Evolutionary conservation across 2,113 vertebrate genomes (phyloP).

Genomic region (Poeciliopsis occidentalis): DNA sequence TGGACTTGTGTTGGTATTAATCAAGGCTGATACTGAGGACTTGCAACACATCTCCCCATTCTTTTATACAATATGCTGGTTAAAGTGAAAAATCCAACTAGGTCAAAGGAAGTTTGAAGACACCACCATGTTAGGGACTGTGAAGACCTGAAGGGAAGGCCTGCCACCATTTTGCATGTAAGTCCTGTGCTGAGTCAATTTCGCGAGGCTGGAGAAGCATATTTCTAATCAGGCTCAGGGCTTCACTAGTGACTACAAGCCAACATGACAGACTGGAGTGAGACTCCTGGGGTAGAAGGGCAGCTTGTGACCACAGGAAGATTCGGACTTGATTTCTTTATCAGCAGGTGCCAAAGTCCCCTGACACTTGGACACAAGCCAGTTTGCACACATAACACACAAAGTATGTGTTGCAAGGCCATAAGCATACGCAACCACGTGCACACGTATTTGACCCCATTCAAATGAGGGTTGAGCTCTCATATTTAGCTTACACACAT

Average conservation of each 20-base stretch:
- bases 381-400: constrained; percentile 36
- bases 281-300: constrained; percentile 69
- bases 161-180: neutral
- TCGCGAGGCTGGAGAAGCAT: neutral
- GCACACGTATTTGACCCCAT: constrained; percentile 26
- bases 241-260: constrained; percentile 33
- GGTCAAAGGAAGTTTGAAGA: neutral
- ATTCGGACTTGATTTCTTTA: constrained; percentile 79
- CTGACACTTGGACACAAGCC: constrained; percentile 52
- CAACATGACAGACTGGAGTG: constrained; percentile 70
- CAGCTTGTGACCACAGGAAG: constrained; percentile 77
- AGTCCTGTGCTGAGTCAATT: neutral
- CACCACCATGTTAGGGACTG: neutral
- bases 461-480: constrained; percentile 42
- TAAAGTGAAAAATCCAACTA: neutral
- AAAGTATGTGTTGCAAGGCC: constrained; percentile 7
- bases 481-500: constrained; percentile 36
- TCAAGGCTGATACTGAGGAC: neutral
- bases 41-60: neutral
- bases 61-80: neutral
- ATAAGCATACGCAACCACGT: neutral
- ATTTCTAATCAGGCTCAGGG: constrained; percentile 66
- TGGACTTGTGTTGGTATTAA: neutral
- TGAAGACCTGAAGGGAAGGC: neutral
- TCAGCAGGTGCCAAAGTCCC: constrained; percentile 72